Percentiles rank a stretch among this genome's conserved stretches.
These are phyloP conservation scores for Hipposideros larvatus DNA, from an alignment of 2,797 vertebrate genomes.

Conservation along the genomic window DNA sequence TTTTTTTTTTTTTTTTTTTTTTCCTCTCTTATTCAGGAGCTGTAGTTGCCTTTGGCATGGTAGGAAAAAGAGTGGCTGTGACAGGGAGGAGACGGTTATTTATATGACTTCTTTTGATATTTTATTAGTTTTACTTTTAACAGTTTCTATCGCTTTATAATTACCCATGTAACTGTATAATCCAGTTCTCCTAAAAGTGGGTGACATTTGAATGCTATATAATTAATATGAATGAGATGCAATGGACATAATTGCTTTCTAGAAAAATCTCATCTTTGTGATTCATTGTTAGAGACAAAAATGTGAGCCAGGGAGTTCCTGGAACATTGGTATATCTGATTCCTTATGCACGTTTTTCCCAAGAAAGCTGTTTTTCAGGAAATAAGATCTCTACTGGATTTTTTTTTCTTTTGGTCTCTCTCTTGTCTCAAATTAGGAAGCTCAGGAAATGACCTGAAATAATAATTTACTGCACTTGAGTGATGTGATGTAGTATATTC, in stretches of 20 bases:
- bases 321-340: constrained; percentile 51
- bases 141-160: constrained; percentile 68
- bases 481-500: background rate
- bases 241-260: constrained; percentile 75
- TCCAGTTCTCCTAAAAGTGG: constrained; percentile 62
- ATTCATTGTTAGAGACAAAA: constrained; percentile 67
- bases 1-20: background rate
- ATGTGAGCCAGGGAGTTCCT: constrained; percentile 50
- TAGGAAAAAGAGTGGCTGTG: background rate
- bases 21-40: constrained; percentile 35
- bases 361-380: constrained; percentile 61
- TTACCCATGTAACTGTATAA: constrained; percentile 71
- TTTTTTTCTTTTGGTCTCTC: background rate
- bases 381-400: constrained; percentile 20
- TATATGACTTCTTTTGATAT: constrained; percentile 30
- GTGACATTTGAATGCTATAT: constrained; percentile 76
- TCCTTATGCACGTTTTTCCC: constrained; percentile 24
- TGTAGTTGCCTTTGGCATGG: constrained; percentile 32
- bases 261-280: constrained; percentile 76
- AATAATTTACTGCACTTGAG: background rate
- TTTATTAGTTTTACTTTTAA: constrained; percentile 66
- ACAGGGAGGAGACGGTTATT: background rate
- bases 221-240: constrained; percentile 73
- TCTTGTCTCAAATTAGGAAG: constrained; percentile 53
- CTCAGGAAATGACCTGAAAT: constrained; percentile 53